Conservation (phyloP, 2,797 vertebrate species). For the Microctenopoma lineatum region DNA sequence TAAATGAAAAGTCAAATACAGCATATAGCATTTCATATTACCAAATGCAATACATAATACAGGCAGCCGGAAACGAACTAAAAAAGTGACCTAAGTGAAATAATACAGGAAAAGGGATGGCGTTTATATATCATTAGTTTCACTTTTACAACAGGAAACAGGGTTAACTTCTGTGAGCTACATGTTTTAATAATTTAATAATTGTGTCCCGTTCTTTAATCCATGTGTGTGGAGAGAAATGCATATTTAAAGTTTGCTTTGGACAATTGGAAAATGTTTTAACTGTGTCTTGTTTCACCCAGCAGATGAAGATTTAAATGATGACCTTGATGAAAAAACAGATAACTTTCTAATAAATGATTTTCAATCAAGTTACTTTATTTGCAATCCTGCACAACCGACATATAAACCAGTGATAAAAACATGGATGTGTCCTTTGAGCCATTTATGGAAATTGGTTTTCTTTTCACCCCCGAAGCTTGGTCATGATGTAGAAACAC, state of each 20-base stretch:
- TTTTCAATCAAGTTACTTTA: neutral
- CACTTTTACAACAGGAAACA: conserved; percentile 79
- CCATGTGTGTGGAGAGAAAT: conserved; percentile 18
- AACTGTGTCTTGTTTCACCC: conserved; percentile 14
- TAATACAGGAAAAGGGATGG: conserved; percentile 54
- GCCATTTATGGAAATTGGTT: conserved; percentile 6
- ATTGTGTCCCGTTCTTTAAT: conserved; percentile 46
- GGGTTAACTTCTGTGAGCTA: conserved; percentile 69
- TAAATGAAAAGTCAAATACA: conserved; percentile 86
- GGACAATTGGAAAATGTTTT: neutral
- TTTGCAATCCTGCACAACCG: conserved; percentile 35
- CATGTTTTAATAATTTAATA: conserved; percentile 89
- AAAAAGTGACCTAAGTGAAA: conserved; percentile 74
- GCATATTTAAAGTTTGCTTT: conserved; percentile 32
- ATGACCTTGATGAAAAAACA: conserved; percentile 16
- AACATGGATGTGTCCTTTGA: conserved; percentile 9
- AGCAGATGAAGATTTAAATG: conserved; percentile 10
- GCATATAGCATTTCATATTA: conserved; percentile 81
- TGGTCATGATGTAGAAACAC: conserved; percentile 45
- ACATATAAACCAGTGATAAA: conserved; percentile 36
- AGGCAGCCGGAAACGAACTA: conserved; percentile 71
- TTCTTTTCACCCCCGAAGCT: conserved; percentile 10
- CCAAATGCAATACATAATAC: conserved; percentile 83
- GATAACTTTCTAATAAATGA: conserved; percentile 29
- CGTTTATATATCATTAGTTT: conserved; percentile 80